Base-by-base conservation (phyloP, 1,140 invertebrate species). In the Sitophilus oryzae region DNA sequence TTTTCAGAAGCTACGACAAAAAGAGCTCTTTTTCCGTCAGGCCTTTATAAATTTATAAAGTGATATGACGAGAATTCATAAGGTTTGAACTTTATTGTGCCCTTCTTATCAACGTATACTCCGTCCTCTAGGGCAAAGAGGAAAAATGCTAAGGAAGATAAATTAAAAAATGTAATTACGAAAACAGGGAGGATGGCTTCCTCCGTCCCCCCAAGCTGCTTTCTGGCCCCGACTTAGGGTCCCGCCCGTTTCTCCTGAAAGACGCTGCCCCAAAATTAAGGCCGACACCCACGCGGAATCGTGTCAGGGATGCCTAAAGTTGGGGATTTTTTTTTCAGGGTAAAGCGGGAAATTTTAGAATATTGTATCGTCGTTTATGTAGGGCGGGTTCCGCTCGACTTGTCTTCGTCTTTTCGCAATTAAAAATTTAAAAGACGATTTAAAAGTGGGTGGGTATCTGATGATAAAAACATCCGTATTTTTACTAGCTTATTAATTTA, bases 141-240 rank as follows among this genome's bases (percentile, higher is more conserved):
- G 25, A 30, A 30, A 52, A 60, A 56, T 57, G 55, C 40, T 63
- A 65, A 66, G 63, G 63, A 66, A 65, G 65, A 66, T 66, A 65
- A 66, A 66, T 66, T 65, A 66, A 65, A 66, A 66, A 65, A 65
- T 63, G 63, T 66, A 66, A 66, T 66, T 66, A 65, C 57, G 44
- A 56, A 58, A 36, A 36, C 41, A 34, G 50, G 36, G 52, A 41
- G 48, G 37, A 20, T 37, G 37, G 9, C 47, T 14, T 11, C 25
- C 25, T 11, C 5, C 25, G 25, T 11, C 25, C 25, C 25, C 11
- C 11, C 25, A 11, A 5, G 25, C 25, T 5, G 5, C 25, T 11
- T 30, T 5, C 25, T 11, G 25, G 5, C 25, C 25, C 25, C 25
- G 25, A 5, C 25, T 6, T 11, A n/a, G n/a, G n/a, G n/a, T n/a